Conservation (phyloP, 2,888 invertebrate species). For the Metallyticus violacea region DNA sequence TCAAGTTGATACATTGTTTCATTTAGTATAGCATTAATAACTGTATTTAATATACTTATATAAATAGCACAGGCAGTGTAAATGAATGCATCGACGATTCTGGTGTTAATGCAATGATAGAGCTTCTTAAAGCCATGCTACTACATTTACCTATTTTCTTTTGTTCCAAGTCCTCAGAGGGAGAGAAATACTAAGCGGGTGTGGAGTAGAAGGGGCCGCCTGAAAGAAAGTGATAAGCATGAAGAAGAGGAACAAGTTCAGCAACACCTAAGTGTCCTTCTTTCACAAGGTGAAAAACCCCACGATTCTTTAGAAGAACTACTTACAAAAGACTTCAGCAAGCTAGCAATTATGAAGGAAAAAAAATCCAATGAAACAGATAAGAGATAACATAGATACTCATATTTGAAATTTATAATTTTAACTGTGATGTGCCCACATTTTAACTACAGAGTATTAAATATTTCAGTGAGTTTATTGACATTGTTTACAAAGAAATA, state of each 20-base stretch:
- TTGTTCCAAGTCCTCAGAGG: background rate
- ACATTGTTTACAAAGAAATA: background rate
- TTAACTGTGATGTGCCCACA: background rate
- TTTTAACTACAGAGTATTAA: background rate
- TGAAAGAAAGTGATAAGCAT: background rate
- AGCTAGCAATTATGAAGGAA: background rate
- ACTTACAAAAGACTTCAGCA: background rate
- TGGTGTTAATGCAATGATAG: no score
- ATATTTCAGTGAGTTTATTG: background rate
- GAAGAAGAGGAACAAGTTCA: background rate
- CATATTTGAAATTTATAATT: background rate
- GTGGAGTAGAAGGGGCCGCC: background rate
- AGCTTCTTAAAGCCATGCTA: no score
- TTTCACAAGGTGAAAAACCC: background rate
- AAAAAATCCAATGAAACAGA: background rate
- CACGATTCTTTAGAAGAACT: background rate
- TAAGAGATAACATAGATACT: background rate
- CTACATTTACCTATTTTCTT: no score
- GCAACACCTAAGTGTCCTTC: background rate
- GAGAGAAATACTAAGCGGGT: background rate
- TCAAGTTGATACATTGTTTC: no score
- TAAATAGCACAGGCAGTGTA: no score
- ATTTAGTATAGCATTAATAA: no score
- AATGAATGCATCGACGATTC: no score
- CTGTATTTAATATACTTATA: no score